A percentile compares a stretch with the other conserved stretches of the same genome.
These are phyloP conservation scores for Streblospio benedicti DNA, from an alignment of 1,140 invertebrate genomes.

Conservation along the genomic window DNA sequence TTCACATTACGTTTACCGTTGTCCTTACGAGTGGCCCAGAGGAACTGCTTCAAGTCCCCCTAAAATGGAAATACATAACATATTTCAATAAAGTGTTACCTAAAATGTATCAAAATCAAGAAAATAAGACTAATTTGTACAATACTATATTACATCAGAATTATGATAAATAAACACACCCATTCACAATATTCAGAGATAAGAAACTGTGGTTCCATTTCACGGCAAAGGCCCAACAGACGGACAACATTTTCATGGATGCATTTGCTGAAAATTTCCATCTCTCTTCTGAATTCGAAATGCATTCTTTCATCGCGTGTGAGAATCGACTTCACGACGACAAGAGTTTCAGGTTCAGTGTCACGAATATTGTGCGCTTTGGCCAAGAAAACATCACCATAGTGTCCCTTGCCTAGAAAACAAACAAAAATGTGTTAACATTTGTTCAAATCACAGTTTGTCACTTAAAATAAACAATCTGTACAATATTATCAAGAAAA, in stretches of 20 bases:
- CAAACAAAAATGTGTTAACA: conserved; percentile 14
- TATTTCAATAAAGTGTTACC: background rate
- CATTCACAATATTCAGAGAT: conserved; percentile 86
- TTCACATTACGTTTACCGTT: conserved; percentile 32
- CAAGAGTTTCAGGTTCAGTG: conserved; percentile 50
- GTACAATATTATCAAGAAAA: background rate
- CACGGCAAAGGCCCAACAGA: conserved; percentile 70
- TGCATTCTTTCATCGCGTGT: conserved; percentile 67
- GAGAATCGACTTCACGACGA: conserved; percentile 65
- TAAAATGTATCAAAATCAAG: background rate
- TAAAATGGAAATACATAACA: conserved; percentile 36
- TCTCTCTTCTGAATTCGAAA: conserved; percentile 66
- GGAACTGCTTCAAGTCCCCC: conserved; percentile 88
- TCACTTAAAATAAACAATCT: background rate
- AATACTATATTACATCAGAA: background rate
- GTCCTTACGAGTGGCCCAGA: conserved; percentile 69
- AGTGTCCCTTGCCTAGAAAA: conserved; percentile 68
- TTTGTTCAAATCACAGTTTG: background rate
- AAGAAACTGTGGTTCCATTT: conserved; percentile 77
- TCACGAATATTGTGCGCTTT: conserved; percentile 51
- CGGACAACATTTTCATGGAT: conserved; percentile 70
- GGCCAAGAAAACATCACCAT: conserved; percentile 77
- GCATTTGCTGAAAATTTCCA: conserved; percentile 73
- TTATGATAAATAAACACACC: conserved; percentile 49
- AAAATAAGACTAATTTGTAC: background rate